phyloP scores from a whole-genome alignment of 1,140 invertebrate genomes.

The Lamellibrachia luymesi region DNA sequence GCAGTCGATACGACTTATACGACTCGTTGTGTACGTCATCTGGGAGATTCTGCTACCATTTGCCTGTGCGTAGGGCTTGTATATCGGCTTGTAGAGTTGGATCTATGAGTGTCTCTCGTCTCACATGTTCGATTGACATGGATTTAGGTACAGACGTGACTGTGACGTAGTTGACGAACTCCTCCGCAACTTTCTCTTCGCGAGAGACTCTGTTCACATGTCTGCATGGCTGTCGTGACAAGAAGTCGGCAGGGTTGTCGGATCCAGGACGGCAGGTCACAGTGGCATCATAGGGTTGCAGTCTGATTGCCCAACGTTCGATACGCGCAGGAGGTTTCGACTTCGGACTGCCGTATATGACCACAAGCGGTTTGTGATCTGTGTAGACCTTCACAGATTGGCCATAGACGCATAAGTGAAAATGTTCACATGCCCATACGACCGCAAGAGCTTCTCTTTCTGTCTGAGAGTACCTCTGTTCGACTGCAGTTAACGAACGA shows the following conservation, averaged over 20 bases:
- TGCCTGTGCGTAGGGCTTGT: not conserved
- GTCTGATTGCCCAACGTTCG: constrained; percentile 24
- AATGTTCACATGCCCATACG: constrained; percentile 49
- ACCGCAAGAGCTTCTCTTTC: constrained; percentile 53
- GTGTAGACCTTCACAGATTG: constrained; percentile 40
- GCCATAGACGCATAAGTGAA: constrained; percentile 50
- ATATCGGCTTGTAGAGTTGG: constrained; percentile 21
- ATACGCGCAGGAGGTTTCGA: constrained; percentile 17
- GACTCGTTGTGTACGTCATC: not conserved
- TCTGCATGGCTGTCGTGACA: constrained; percentile 17
- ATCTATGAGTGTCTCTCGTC: constrained; percentile 17
- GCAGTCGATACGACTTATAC: not conserved
- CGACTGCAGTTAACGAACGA: constrained; percentile 12
- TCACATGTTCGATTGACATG: constrained; percentile 12
- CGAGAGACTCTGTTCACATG: not conserved
- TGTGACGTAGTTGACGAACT: constrained; percentile 2
- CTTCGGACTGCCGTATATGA: constrained; percentile 27
- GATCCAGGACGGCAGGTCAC: constrained; percentile 21
- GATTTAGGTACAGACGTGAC: constrained; percentile 10
- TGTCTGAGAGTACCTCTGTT: constrained; percentile 43
- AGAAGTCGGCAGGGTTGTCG: constrained; percentile 26
- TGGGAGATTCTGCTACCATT: not conserved
- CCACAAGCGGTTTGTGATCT: constrained; percentile 39
- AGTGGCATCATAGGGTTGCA: constrained; percentile 19
- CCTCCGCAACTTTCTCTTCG: constrained; percentile 12